Evolutionary conservation across 1,140 invertebrate species (phyloP).

Genomic region (Ptiloglossa arizonensis): DNA sequence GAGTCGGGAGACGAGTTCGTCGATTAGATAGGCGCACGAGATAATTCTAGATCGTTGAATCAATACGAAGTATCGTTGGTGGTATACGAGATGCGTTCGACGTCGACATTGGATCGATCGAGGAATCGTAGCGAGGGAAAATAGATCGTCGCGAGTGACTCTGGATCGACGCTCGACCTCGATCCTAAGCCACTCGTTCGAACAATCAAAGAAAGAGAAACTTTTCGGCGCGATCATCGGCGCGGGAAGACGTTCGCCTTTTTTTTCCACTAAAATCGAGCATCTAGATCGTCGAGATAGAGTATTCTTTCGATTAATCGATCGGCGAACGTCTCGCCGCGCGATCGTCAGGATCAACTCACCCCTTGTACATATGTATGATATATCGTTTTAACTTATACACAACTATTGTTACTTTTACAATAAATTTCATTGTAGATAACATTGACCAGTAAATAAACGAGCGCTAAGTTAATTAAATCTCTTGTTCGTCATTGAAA

Average conservation of each 20-base stretch:
- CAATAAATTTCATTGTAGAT: slow-evolving; percentile 77
- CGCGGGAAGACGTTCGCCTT: not conserved
- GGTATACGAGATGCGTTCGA: slow-evolving; percentile 23
- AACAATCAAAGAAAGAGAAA: not conserved
- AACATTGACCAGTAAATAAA: slow-evolving; percentile 74
- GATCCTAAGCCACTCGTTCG: slow-evolving; percentile 50
- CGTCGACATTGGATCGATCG: slow-evolving; percentile 41
- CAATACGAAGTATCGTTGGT: slow-evolving; percentile 19
- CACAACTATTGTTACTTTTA: slow-evolving; percentile 79
- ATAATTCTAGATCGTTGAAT: slow-evolving; percentile 22
- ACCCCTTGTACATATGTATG: slow-evolving; percentile 76
- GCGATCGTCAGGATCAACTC: slow-evolving; percentile 23
- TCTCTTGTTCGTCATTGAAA: slow-evolving; percentile 1
- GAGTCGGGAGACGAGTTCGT: slow-evolving; percentile 28
- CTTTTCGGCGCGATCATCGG: slow-evolving; percentile 8
- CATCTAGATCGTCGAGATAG: not conserved
- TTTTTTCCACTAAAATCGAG: not conserved
- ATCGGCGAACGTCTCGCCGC: not conserved
- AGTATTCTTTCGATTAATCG: not conserved
- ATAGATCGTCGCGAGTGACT: slow-evolving; percentile 43
- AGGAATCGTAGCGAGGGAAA: not conserved
- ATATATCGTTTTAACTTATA: slow-evolving; percentile 78
- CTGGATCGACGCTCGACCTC: slow-evolving; percentile 50
- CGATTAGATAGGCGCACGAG: slow-evolving; percentile 33
- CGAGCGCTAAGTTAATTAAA: slow-evolving; percentile 66